Conservation (phyloP, 2,797 vertebrate species). For the Sorex maritimensis region DNA sequence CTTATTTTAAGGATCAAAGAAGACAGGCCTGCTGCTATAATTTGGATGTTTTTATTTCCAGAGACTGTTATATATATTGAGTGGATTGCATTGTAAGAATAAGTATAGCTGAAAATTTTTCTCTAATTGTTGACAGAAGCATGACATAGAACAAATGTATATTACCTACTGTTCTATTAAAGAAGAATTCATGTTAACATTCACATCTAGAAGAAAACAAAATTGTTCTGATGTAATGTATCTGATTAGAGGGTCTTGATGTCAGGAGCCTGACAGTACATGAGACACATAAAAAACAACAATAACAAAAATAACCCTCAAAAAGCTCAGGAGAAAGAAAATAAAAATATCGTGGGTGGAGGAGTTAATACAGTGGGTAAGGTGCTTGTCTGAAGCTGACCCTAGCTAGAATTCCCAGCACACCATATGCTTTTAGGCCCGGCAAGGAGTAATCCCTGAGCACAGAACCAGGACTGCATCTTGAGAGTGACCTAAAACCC, state of each 20-base stretch:
- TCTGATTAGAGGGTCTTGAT: background rate
- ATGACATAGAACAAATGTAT: background rate
- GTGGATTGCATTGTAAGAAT: constrained; percentile 25
- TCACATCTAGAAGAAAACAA: background rate
- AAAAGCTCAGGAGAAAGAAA: background rate
- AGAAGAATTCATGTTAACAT: constrained; percentile 31
- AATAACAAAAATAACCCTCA: background rate
- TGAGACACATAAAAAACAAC: background rate
- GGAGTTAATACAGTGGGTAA: too few relatives aligned
- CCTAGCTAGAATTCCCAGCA: too few relatives aligned
- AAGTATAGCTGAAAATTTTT: constrained; percentile 20
- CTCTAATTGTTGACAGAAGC: background rate
- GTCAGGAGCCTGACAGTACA: background rate
- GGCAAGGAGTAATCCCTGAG: too few relatives aligned
- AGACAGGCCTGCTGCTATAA: background rate
- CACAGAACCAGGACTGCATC: too few relatives aligned
- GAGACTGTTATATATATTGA: constrained; percentile 27
- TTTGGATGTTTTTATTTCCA: constrained; percentile 55
- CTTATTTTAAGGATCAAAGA: background rate
- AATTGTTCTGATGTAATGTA: background rate
- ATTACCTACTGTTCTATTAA: background rate
- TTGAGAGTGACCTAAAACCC: too few relatives aligned
- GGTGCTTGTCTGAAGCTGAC: too few relatives aligned
- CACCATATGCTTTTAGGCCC: too few relatives aligned
- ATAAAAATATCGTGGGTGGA: too few relatives aligned